These are phyloP conservation scores for Drosophila limbata DNA, from an alignment of 2,888 invertebrate species.

Conservation along the genomic window DNA sequence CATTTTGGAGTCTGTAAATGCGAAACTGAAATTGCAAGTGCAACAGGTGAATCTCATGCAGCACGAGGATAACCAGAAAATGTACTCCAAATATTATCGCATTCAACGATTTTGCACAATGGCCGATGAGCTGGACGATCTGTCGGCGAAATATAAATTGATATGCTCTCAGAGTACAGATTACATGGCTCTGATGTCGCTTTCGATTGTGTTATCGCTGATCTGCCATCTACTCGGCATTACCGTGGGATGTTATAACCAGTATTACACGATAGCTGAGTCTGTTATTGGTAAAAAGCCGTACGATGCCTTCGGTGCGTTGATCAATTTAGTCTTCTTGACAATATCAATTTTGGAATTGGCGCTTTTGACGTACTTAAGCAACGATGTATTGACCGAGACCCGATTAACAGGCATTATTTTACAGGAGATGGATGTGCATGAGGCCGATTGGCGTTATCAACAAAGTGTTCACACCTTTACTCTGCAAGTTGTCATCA, in stretches of 20 bases:
- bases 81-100: conserved; percentile 74
- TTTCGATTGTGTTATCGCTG: conserved; percentile 76
- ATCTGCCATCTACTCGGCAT: conserved; percentile 82
- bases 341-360: conserved; percentile 78
- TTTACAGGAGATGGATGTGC: conserved; percentile 71
- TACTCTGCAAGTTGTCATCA: conserved; percentile 67
- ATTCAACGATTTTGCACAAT: conserved; percentile 81
- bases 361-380: conserved; percentile 63
- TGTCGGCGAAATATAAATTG: conserved; percentile 55
- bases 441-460: conserved; percentile 76
- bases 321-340: conserved; percentile 79
- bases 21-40: conserved; percentile 58
- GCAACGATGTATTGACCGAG: conserved; percentile 61
- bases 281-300: conserved; percentile 69
- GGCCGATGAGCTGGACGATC: conserved; percentile 79
- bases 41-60: conserved; percentile 74
- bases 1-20: conserved; percentile 70
- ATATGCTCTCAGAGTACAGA: conserved; percentile 59
- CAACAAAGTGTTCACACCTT: conserved; percentile 77
- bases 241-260: conserved; percentile 78
- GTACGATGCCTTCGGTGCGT: conserved; percentile 75
- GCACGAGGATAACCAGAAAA: conserved; percentile 54
- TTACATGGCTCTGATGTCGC: conserved; percentile 61
- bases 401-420: conserved; percentile 70
- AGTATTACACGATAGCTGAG: conserved; percentile 80